These are phyloP conservation scores for Clarias fuscus DNA, from an alignment of 2,797 vertebrate species.

Conservation along the genomic window DNA sequence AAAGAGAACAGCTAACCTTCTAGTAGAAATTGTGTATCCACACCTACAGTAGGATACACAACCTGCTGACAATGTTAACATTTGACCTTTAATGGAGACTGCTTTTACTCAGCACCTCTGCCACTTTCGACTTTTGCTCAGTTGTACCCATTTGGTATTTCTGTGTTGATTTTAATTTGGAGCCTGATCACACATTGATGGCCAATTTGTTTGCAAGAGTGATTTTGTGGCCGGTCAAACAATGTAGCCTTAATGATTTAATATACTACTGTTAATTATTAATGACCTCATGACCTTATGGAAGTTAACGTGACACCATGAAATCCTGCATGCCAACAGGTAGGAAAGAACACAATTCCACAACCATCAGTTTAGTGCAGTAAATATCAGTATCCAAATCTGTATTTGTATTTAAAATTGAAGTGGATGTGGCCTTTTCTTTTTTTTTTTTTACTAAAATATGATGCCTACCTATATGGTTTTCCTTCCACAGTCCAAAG, in stretches of 20 bases:
- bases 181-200: too few species aligned
- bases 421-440: neutral
- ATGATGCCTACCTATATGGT: neutral
- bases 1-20: slow-evolving; percentile 13
- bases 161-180: neutral
- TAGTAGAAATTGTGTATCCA: neutral
- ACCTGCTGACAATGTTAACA: neutral
- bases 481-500: too few species aligned
- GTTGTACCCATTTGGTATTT: neutral
- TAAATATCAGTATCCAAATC: neutral
- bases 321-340: neutral
- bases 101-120: neutral
- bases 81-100: neutral
- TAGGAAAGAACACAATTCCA: neutral
- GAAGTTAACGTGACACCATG: neutral
- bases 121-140: neutral
- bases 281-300: neutral
- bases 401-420: neutral
- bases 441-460: neutral
- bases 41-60: neutral
- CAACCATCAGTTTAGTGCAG: neutral
- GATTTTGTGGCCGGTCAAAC: neutral
- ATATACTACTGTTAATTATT: neutral
- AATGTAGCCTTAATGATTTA: neutral
- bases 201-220: neutral